Evolutionary conservation across 2,113 vertebrate genomes (phyloP), one percentile per base, ranked within the genome.

Genomic region (Dasyprocta punctata): DNA sequence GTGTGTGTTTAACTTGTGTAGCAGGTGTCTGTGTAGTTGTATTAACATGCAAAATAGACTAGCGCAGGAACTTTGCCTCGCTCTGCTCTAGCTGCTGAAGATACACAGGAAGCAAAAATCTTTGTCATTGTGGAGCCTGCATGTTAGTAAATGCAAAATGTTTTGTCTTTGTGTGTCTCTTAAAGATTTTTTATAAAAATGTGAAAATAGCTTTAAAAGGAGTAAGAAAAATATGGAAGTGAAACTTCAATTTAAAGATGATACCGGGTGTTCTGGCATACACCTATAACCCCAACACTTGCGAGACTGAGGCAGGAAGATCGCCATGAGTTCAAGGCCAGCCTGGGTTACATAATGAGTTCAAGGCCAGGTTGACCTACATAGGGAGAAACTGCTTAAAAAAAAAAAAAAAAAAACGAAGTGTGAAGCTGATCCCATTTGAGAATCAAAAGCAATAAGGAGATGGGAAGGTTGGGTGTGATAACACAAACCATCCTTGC

Each of bases 111-210:
- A 86, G 38, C n/a, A 85, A 65, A 82, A 77, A 75, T 22, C 4
- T 52, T 44, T 91, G 52, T 13, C 19, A 83, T 65, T 44, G 19
- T 82, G 81, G n/a, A 83, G 44, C 2, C 47, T 63, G 60, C 81
- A 95, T 44, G 41, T 49, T 61, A 92, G 26, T 33, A 75, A 93
- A 85, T 47, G 58, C 54, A 56, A 96, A 75, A 54, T 77, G 81
- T 30, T 63, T 24, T 56, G 67, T 87, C 33, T 84, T 58, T 86
- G n/a, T 58, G 4, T 63, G 16, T 83, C 47, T 77, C 56, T 90
- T 93, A 89, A 91, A 19, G 49, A 49, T 82, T 90, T 92, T n/a
- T 80, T 86, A 80, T 81, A 86, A 88, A 78, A 89, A 52, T 61
- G 26, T 61, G 38, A 85, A 84, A 49, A 54, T 47, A 92, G 36